These are phyloP conservation scores for Saccostrea cuccullata DNA, from an alignment of 1,140 invertebrate species.

Conservation along the genomic window DNA sequence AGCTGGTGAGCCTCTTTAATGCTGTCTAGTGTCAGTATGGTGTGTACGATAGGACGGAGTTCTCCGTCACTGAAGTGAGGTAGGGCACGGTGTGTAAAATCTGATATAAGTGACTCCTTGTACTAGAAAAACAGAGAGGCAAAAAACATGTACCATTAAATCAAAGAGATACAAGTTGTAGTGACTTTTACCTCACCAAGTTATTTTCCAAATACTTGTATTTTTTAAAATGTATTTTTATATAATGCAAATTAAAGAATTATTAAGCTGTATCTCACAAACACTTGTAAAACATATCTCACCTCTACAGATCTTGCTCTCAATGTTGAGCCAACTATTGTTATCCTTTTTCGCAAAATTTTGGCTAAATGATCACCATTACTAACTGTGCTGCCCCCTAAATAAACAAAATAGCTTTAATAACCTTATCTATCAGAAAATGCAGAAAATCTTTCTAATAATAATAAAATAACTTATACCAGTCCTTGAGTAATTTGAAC, in stretches of 20 bases:
- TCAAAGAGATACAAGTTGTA: too few species aligned
- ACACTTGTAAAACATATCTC: not conserved
- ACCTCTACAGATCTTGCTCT: slow-evolving; percentile 70
- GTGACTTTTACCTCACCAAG: too few species aligned
- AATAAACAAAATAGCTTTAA: slow-evolving; percentile 12
- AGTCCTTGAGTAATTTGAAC: too few species aligned
- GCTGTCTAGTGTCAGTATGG: slow-evolving; percentile 68
- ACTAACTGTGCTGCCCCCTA: slow-evolving; percentile 70
- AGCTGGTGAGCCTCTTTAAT: slow-evolving; percentile 71
- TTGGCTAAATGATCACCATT: slow-evolving; percentile 69
- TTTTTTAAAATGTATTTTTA: too few species aligned
- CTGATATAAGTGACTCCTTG: slow-evolving; percentile 67
- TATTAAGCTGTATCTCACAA: too few species aligned
- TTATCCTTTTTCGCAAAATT: slow-evolving; percentile 72
- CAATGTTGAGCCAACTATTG: slow-evolving; percentile 73
- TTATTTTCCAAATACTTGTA: too few species aligned
- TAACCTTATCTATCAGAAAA: too few species aligned
- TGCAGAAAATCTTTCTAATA: too few species aligned
- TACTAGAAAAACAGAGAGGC: slow-evolving; percentile 72
- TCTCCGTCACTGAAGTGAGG: slow-evolving; percentile 67
- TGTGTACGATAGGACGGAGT: slow-evolving; percentile 72
- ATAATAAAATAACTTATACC: too few species aligned
- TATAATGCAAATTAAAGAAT: too few species aligned
- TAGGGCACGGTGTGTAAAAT: slow-evolving; percentile 63
- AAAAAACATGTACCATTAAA: too few species aligned